Conservation (phyloP, 2,797 vertebrate species). For the Amphiprion clarkii region DNA sequence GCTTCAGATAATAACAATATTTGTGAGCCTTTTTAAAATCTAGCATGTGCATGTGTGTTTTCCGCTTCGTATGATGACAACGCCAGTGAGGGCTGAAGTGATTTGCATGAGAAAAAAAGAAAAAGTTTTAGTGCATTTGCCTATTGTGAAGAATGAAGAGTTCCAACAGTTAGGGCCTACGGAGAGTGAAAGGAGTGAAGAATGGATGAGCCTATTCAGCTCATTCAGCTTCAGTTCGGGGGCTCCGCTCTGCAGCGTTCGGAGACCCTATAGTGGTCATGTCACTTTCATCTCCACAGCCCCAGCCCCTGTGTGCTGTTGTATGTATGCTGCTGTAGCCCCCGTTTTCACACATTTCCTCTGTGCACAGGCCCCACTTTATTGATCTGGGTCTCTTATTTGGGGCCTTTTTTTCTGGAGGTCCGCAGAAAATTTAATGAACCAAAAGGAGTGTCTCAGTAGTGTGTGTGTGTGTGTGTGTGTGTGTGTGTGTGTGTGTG, state of each 20-base stretch:
- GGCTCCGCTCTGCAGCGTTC: slow-evolving; percentile 87
- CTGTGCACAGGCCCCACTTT: slow-evolving; percentile 83
- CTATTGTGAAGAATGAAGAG: slow-evolving; percentile 96
- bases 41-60: slow-evolving; percentile 80
- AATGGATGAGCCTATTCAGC: slow-evolving; percentile 94
- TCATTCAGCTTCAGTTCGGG: slow-evolving; percentile 87
- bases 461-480: slow-evolving; percentile 36
- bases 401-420: slow-evolving; percentile 86
- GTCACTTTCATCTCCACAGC: slow-evolving; percentile 94
- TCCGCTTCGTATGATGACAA: slow-evolving; percentile 88
- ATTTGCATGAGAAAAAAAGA: slow-evolving; percentile 96
- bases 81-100: slow-evolving; percentile 74
- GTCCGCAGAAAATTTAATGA: slow-evolving; percentile 93
- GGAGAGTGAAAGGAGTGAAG: slow-evolving; percentile 90
- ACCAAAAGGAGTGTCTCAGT: slow-evolving; percentile 79
- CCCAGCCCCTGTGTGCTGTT: slow-evolving; percentile 63
- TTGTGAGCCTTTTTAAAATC: slow-evolving; percentile 7
- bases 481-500: slow-evolving; percentile 34
- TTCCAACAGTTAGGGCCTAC: slow-evolving; percentile 92
- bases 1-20: not conserved
- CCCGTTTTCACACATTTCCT: slow-evolving; percentile 87
- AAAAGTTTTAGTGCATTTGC: slow-evolving; percentile 95
- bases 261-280: slow-evolving; percentile 89
- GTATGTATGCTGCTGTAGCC: slow-evolving; percentile 35
- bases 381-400: slow-evolving; percentile 85